Percentiles rank a stretch among this genome's conserved stretches.
These are phyloP conservation scores for Epicauta chinensis DNA, from an alignment of 1,140 invertebrate genomes.

Conservation along the genomic window DNA sequence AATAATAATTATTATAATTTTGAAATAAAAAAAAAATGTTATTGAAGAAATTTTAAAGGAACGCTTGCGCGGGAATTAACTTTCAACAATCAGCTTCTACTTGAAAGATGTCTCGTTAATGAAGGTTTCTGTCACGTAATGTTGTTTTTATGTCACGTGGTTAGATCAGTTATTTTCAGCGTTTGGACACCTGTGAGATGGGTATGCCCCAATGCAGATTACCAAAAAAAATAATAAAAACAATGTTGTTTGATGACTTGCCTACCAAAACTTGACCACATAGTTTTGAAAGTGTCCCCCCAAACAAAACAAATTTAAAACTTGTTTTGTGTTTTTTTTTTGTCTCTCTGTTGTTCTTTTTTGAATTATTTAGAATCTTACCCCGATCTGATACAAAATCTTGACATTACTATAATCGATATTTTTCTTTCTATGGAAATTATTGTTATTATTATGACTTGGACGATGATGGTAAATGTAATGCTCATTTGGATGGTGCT, in stretches of 20 bases:
- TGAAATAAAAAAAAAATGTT: no score
- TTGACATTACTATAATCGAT: constrained; percentile 24
- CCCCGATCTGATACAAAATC: constrained; percentile 39
- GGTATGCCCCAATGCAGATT: constrained; percentile 4
- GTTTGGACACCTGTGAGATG: constrained; percentile 8
- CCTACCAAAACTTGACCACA: neutral
- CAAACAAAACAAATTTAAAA: neutral
- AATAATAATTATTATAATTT: no score
- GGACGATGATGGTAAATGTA: constrained; percentile 26
- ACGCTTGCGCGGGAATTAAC: no score
- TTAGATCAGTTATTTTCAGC: neutral
- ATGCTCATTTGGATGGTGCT: constrained; percentile 32
- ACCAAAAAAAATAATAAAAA: constrained; percentile 4
- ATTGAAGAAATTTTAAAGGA: no score
- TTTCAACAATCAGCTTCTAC: no score
- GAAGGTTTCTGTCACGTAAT: constrained; percentile 5
- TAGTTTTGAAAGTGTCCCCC: neutral
- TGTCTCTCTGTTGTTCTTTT: neutral
- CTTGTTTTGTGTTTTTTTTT: neutral
- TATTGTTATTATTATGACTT: constrained; percentile 23
- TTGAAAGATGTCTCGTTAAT: constrained; percentile 1
- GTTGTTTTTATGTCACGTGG: constrained; percentile 9
- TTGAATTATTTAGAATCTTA: constrained; percentile 25
- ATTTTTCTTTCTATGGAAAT: constrained; percentile 27
- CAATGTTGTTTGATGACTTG: constrained; percentile 1